Evolutionary conservation across 2,888 invertebrate genomes (phyloP).

Genomic region (Erpobdella octoculata): DNA sequence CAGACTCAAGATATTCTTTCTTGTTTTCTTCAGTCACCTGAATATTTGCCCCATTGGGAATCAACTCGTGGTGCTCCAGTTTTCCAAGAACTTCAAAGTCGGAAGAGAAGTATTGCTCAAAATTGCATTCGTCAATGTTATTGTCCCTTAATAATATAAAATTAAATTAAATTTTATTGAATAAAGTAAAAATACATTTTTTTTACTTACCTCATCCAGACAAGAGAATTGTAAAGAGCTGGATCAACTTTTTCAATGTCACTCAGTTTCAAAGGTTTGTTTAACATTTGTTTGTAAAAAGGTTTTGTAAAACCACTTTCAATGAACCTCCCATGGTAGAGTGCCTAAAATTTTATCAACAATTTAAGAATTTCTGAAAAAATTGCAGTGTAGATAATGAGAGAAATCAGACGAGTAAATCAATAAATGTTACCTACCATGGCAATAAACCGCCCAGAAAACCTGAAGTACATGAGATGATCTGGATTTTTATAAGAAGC

Average conservation of each 20-base stretch:
- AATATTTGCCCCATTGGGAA: slow-evolving; percentile 81
- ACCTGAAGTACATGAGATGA: slow-evolving; percentile 96
- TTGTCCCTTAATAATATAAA: slow-evolving; percentile 50
- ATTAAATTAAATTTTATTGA: too few relatives aligned
- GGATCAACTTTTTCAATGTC: slow-evolving; percentile 98
- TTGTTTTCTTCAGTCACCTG: slow-evolving; percentile 86
- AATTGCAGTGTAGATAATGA: too few relatives aligned
- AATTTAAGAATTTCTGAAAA: too few relatives aligned
- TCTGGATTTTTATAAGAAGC: slow-evolving; percentile 99
- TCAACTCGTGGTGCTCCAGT: slow-evolving; percentile 90
- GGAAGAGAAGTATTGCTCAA: slow-evolving; percentile 92
- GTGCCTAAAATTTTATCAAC: slow-evolving; percentile 66
- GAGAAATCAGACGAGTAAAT: too few relatives aligned
- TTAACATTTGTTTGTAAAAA: slow-evolving; percentile 97
- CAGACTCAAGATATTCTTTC: slow-evolving; percentile 80
- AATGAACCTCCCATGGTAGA: slow-evolving; percentile 97
- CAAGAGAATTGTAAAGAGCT: slow-evolving; percentile 94
- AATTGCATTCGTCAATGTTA: slow-evolving; percentile 81
- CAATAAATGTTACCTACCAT: slow-evolving; percentile 58
- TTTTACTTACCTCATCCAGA: slow-evolving; percentile 60
- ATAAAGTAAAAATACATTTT: too few relatives aligned
- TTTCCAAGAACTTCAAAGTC: slow-evolving; percentile 97
- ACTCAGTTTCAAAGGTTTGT: slow-evolving; percentile 91
- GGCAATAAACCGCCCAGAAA: slow-evolving; percentile 90
- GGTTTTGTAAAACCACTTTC: slow-evolving; percentile 99